Conservation (phyloP, 2,797 vertebrate genomes). For the Platyrinchus mystaceus region DNA sequence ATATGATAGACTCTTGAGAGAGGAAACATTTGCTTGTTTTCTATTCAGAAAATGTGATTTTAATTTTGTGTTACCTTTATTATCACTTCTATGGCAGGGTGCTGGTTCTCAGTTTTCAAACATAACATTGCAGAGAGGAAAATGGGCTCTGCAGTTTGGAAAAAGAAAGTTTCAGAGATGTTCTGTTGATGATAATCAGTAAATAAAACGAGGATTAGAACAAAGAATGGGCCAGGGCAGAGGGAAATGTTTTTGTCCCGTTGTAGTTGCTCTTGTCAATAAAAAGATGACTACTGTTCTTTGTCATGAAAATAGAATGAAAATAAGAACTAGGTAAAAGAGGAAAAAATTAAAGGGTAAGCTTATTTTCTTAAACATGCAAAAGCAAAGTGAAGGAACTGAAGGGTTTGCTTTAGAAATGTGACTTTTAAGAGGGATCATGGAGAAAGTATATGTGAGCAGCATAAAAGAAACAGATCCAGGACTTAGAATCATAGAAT, state of each 20-base stretch:
- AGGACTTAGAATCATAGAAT: background rate
- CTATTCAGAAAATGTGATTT: background rate
- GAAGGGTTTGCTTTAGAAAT: background rate
- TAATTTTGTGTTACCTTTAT: background rate
- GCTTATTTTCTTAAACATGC: background rate
- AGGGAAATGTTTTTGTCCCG: background rate
- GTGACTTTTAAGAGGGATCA: background rate
- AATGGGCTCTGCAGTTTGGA: background rate
- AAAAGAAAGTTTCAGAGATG: background rate
- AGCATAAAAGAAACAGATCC: background rate
- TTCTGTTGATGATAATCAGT: background rate
- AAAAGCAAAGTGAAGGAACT: background rate
- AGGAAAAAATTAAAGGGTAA: conserved; percentile 54
- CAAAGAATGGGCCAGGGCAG: background rate
- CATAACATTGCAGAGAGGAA: accelerated
- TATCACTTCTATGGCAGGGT: background rate
- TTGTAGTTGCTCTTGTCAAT: background rate
- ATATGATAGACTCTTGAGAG: background rate
- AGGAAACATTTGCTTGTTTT: background rate
- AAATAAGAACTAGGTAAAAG: background rate
- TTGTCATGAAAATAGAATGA: background rate
- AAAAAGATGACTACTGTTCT: background rate
- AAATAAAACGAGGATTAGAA: background rate
- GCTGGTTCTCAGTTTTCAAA: background rate
- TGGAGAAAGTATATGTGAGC: background rate